These are phyloP conservation scores for Oreochromis aureus DNA, from an alignment of 2,113 vertebrate genomes.

Conservation along the genomic window DNA sequence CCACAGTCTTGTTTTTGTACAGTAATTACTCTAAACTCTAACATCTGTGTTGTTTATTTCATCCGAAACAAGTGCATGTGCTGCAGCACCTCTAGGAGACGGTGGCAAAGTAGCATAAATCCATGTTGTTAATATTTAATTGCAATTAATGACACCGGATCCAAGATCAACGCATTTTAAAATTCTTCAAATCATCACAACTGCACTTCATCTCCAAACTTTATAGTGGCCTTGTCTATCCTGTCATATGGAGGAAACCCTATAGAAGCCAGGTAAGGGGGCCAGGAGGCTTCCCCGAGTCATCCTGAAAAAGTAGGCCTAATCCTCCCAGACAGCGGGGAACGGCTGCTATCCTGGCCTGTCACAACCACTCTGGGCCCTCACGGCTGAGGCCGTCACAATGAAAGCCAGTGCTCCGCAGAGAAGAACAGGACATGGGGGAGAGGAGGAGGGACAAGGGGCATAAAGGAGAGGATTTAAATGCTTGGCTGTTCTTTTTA, in stretches of 20 bases:
- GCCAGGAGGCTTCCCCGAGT: constrained; percentile 20
- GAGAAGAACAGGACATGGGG: constrained; percentile 1
- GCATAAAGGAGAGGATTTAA: constrained; percentile 29
- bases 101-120: background rate
- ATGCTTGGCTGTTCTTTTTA: constrained; percentile 34
- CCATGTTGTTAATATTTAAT: background rate
- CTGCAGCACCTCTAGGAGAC: background rate
- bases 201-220: background rate
- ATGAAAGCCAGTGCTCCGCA: background rate
- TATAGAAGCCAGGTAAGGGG: constrained; percentile 11
- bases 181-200: background rate
- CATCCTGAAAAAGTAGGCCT: constrained; percentile 28
- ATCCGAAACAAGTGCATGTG: background rate
- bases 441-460: background rate
- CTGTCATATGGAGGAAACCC: background rate
- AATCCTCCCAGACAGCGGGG: constrained; percentile 60
- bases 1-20: rapidly evolving
- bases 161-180: rapidly evolving
- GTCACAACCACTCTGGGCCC: constrained; percentile 64
- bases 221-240: background rate
- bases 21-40: background rate
- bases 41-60: background rate
- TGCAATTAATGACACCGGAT: background rate
- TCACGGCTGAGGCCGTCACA: constrained; percentile 49
- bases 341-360: constrained; percentile 56